Evolutionary conservation across 1,140 invertebrate genomes (phyloP).

Genomic region (Callitettix versicolor): DNA sequence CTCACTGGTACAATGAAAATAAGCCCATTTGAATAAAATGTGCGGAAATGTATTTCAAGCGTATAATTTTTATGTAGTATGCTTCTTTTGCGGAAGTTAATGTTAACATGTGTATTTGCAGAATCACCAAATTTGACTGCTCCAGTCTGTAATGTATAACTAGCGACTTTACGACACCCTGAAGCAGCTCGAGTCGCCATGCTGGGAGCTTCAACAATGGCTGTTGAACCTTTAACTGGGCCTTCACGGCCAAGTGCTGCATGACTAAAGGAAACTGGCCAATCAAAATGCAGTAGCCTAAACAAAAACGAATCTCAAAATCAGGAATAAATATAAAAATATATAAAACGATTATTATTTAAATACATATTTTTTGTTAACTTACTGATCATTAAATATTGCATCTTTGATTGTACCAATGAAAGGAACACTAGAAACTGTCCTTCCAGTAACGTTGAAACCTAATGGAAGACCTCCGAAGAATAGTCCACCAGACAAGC

Average conservation of each 20-base stretch:
- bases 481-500: constrained; percentile 34
- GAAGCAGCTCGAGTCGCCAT: constrained; percentile 2
- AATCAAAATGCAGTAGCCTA: constrained; percentile 51
- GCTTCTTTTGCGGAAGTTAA: constrained; percentile 48
- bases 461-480: constrained; percentile 40
- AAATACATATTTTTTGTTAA: constrained; percentile 17
- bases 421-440: constrained; percentile 41
- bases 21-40: constrained; percentile 73
- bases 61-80: constrained; percentile 60
- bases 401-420: constrained; percentile 70
- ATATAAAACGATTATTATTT: background rate
- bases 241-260: constrained; percentile 58
- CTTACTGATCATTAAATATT: constrained; percentile 66
- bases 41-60: constrained; percentile 72
- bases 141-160: constrained; percentile 63
- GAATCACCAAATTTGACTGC: constrained; percentile 80
- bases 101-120: constrained; percentile 58
- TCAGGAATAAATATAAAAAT: background rate
- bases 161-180: constrained; percentile 46
- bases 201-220: background rate
- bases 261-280: constrained; percentile 51
- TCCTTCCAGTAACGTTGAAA: constrained; percentile 41
- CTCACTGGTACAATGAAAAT: constrained; percentile 62
- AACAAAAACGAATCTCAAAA: too few species aligned
- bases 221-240: constrained; percentile 27